Evolutionary conservation across 2,797 vertebrate species (phyloP).

Genomic region (Acrossocheilus wenchowensis): DNA sequence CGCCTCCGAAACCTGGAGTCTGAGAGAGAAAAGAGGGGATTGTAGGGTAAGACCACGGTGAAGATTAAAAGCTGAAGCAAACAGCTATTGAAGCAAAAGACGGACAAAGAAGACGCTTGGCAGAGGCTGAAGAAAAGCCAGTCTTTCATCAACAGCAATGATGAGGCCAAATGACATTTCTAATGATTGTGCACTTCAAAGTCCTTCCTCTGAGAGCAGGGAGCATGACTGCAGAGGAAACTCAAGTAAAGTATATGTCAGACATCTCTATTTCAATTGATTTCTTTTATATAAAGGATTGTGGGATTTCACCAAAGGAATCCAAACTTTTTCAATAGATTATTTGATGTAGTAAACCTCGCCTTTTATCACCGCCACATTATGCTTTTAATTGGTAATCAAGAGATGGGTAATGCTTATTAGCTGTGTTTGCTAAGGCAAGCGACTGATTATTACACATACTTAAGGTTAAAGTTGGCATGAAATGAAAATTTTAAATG

Average conservation of each 20-base stretch:
- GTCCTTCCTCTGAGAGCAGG: constrained; percentile 37
- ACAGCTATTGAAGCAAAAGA: constrained; percentile 27
- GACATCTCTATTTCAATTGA: constrained; percentile 5
- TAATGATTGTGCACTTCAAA: constrained; percentile 59
- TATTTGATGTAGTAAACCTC: neutral
- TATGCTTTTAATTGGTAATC: neutral
- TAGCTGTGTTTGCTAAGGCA: neutral
- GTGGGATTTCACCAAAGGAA: constrained; percentile 25
- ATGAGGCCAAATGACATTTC: constrained; percentile 56
- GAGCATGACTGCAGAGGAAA: constrained; percentile 26
- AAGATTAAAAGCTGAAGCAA: constrained; percentile 54
- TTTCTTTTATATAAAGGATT: neutral
- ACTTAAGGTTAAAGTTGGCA: neutral
- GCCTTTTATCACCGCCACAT: neutral
- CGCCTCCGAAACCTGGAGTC: constrained; percentile 2
- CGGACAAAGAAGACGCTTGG: constrained; percentile 34
- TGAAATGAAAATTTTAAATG: neutral
- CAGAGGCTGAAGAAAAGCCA: constrained; percentile 33
- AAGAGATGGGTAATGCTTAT: neutral
- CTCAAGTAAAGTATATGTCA: constrained; percentile 23
- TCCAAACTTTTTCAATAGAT: constrained; percentile 19
- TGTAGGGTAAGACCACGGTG: constrained; percentile 20
- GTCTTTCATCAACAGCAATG: constrained; percentile 58
- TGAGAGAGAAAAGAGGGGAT: constrained; percentile 3
- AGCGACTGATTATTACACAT: neutral